Base-by-base conservation (phyloP, 1,140 invertebrate genomes). In the Ceratina australensis region DNA sequence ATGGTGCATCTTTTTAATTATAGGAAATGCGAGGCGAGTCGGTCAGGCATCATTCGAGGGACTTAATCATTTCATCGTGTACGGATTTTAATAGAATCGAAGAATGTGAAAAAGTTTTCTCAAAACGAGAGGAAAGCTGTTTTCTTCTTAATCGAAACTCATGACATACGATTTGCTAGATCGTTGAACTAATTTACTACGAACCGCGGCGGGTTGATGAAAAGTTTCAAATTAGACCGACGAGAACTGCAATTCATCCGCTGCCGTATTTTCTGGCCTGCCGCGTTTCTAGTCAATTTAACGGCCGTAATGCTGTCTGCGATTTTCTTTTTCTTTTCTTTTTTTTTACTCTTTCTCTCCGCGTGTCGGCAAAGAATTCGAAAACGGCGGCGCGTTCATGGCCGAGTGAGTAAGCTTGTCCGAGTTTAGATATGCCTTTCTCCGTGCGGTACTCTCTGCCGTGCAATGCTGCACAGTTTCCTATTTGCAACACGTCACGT, bases 361-460 rank as follows among this genome's bases (percentile, higher is more conserved):
- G 67, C 64, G 61, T 69, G 75, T 80, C 83, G 71, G 59, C 73
- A 20, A 84, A 66, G 81, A 80, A 84, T 84, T 84, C 69, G 78
- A 84, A 78, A 84, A 80, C 68, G 73, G 65, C 47, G 20, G 80
- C 5, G 59, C 64, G 73, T 84, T 84, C 82, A 84, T 80, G 81
- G 81, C 68, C 73, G 82, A 84, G 81, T 80, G 78, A 80, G 79
- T 84, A 69, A 72, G 78, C 82, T 73, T 76, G 77, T 74, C 80
- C 63, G 68, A 83, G 82, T 83, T 80, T 77, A 83, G 54, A 67
- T 42, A 42, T 57, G 72, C 81, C 82, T 84, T 84, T 84, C 82
- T 83, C 82, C 15, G 42, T 20, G 2, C 33, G 33, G 33, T 42
- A 42, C 33, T 42, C 33, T 42, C 33, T 10, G 33, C 33, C 33